These are phyloP conservation scores for Benthosema pterotum DNA, from an alignment of 2,797 vertebrate species.

Conservation along the genomic window DNA sequence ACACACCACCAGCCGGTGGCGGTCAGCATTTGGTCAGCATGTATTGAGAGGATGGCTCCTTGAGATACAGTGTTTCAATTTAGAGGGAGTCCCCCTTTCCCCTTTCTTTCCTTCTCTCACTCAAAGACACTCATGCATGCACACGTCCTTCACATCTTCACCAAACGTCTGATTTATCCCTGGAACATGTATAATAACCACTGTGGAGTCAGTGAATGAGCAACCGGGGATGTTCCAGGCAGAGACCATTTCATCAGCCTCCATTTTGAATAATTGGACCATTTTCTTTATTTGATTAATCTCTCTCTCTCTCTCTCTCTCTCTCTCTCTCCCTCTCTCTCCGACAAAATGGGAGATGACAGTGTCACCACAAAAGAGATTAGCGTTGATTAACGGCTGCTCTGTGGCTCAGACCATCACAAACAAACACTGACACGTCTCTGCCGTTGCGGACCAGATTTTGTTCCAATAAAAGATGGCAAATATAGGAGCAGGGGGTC, in stretches of 20 bases:
- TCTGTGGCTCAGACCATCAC: conserved; percentile 14
- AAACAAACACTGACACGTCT: conserved; percentile 14
- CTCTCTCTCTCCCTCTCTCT: background rate
- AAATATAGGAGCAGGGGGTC: conserved; percentile 7
- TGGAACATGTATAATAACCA: conserved; percentile 49
- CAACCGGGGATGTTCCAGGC: conserved; percentile 46
- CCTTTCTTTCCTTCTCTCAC: background rate
- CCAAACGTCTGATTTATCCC: conserved; percentile 60
- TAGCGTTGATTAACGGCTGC: conserved; percentile 41
- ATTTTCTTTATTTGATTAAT: conserved; percentile 27
- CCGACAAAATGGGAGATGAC: conserved; percentile 49
- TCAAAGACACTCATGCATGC: conserved; percentile 16
- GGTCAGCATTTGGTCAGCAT: no score
- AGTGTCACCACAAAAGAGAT: conserved; percentile 55
- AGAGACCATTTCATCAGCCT: conserved; percentile 64
- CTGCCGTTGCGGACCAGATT: conserved; percentile 6
- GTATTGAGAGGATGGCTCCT: no score
- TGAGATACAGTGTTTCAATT: no score
- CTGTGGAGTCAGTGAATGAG: conserved; percentile 45
- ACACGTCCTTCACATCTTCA: conserved; percentile 22
- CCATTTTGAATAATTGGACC: conserved; percentile 65
- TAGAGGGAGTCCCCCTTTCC: no score
- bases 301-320: conserved; percentile 28
- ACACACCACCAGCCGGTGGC: no score
- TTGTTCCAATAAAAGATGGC: conserved; percentile 23